A percentile compares a stretch with the other conserved stretches of the same genome.
Evolutionary conservation across 2,888 invertebrate genomes (phyloP).

Genomic region (Fragum whitleyi): DNA sequence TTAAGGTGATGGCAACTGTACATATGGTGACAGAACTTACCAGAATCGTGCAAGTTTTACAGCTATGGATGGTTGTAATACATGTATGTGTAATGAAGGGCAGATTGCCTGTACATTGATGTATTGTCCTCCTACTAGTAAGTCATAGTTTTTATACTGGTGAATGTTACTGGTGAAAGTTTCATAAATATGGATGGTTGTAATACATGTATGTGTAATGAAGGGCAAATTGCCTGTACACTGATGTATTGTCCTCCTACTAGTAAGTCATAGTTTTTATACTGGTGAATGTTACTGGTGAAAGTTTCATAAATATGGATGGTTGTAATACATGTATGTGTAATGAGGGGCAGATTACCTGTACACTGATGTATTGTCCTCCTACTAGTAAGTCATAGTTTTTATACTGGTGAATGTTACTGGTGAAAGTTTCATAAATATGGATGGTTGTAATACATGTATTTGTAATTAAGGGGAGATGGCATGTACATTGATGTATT

Average conservation of each 20-base stretch:
- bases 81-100: constrained; percentile 45
- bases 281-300: neutral
- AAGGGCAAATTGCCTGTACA: constrained; percentile 48
- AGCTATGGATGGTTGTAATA: constrained; percentile 48
- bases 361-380: constrained; percentile 53
- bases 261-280: neutral
- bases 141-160: neutral
- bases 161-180: neutral
- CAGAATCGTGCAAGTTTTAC: constrained; percentile 34
- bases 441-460: constrained; percentile 47
- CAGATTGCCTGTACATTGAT: constrained; percentile 38
- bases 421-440: too few species aligned
- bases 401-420: too few species aligned
- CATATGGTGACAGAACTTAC: constrained; percentile 28
- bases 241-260: constrained; percentile 37
- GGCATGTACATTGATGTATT: constrained; percentile 49
- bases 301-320: constrained; percentile 33
- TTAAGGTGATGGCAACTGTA: constrained; percentile 24
- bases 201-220: constrained; percentile 43
- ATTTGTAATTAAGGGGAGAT: constrained; percentile 40
- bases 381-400: constrained; percentile 22
- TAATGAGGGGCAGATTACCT: constrained; percentile 31
- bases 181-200: constrained; percentile 30
- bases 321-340: constrained; percentile 51
- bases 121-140: constrained; percentile 41